Evolutionary conservation across 2,797 vertebrate species (phyloP).

Genomic region (Oophaga sylvatica): DNA sequence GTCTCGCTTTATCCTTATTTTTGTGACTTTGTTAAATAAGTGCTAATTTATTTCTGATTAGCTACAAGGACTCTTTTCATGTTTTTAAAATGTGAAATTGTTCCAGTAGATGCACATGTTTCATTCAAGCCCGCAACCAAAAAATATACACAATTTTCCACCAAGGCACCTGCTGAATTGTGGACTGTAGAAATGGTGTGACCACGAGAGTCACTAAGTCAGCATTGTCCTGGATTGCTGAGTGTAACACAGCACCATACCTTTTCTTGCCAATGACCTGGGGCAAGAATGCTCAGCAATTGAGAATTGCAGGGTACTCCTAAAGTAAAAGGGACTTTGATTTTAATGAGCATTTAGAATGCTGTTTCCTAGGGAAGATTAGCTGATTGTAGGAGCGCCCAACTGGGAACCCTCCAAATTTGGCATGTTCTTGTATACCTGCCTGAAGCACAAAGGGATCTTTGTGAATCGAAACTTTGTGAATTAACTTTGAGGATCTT

Average conservation of each 20-base stretch:
- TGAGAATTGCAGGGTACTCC: not conserved
- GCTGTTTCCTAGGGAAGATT: not conserved
- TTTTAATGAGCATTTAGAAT: not conserved
- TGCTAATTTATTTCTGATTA: conserved; percentile 62
- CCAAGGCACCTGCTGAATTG: not conserved
- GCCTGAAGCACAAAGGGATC: not conserved
- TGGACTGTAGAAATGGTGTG: not conserved
- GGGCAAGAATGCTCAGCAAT: too few relatives aligned
- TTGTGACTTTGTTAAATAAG: conserved; percentile 63
- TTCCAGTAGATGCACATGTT: conserved; percentile 42
- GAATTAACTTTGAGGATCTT: too few relatives aligned
- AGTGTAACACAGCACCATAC: too few relatives aligned
- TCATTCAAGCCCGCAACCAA: not conserved
- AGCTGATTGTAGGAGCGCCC: not conserved
- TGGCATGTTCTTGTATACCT: not conserved
- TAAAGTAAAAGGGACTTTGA: not conserved
- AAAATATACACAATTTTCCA: not conserved
- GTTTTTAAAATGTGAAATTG: conserved; percentile 63
- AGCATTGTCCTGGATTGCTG: too few relatives aligned
- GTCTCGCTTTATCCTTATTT: conserved; percentile 58
- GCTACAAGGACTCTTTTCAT: conserved; percentile 62
- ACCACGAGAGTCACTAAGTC: too few relatives aligned
- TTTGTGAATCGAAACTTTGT: not conserved
- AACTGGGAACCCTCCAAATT: not conserved
- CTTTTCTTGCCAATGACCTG: too few relatives aligned